Percentiles rank a stretch among this genome's conserved stretches.
Evolutionary conservation across 1,140 invertebrate species (phyloP).

Genomic region (Hesperophylax magnus): DNA sequence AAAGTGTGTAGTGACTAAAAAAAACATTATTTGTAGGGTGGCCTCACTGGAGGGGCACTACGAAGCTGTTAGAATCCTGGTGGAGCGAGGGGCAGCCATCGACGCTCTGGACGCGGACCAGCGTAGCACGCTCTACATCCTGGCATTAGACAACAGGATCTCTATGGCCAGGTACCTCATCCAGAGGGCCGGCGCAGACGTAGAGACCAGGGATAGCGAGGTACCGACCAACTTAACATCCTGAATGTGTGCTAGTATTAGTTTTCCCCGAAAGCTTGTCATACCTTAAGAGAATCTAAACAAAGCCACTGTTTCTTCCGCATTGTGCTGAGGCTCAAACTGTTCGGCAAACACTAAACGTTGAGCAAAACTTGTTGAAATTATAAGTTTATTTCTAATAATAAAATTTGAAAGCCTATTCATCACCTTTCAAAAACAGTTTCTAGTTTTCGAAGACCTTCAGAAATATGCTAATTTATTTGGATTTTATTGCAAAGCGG

Average conservation of each 20-base stretch:
- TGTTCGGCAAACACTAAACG: too few relatives aligned
- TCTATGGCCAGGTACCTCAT: slow-evolving; percentile 88
- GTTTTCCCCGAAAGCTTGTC: background rate
- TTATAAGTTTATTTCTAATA: too few relatives aligned
- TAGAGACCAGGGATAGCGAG: slow-evolving; percentile 91
- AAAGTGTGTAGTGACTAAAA: background rate
- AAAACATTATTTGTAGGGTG: slow-evolving; percentile 68
- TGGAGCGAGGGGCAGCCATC: slow-evolving; percentile 86
- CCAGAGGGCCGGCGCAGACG: slow-evolving; percentile 83
- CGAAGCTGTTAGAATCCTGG: slow-evolving; percentile 82
- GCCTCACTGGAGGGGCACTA: slow-evolving; percentile 90
- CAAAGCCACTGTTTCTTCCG: too few relatives aligned
- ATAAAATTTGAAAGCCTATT: too few relatives aligned
- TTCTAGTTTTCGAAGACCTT: too few relatives aligned
- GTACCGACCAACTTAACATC: slow-evolving; percentile 63
- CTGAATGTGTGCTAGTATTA: background rate
- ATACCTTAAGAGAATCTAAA: too few relatives aligned
- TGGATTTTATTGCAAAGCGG: too few relatives aligned
- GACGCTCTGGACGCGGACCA: slow-evolving; percentile 94
- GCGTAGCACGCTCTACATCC: slow-evolving; percentile 91
- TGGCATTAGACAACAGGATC: slow-evolving; percentile 91
- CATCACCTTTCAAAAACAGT: too few relatives aligned
- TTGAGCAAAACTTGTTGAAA: too few relatives aligned
- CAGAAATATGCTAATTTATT: too few relatives aligned
- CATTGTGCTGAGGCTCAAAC: too few relatives aligned